Evolutionary conservation across 2,797 vertebrate genomes (phyloP), one percentile per base, ranked within the genome.

Genomic region (Eospalax fontanierii): DNA sequence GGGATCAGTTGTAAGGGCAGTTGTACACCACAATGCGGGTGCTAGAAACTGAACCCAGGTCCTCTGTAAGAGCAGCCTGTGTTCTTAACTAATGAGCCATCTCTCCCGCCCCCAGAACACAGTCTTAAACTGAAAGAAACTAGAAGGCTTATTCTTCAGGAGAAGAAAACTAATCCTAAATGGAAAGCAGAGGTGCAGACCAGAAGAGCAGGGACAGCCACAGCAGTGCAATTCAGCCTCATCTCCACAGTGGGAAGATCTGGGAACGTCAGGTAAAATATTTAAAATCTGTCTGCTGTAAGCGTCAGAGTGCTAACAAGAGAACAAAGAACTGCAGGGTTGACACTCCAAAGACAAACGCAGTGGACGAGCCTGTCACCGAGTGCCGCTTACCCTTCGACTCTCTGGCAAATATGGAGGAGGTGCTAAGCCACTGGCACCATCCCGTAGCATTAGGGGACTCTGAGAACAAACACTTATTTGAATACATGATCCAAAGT

Each of bases 81-180:
- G 50, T 12, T 54, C 50, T 54, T 54, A 54, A 54, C 50, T 54
- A 12, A 54, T 54, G 50, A 54, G 50, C 50, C 50, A 54, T 54
- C 50, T 10, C 50, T 54, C 50, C 50, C 9, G 50, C 14, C 12
- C 50, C 50, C 50, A 54, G 50, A 15, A 54, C 50, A 54, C 50
- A 54, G 7, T 73, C 68, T 46, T n/a, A 81, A 35, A 63, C 26
- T 63, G 71, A 78, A 86, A 76, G 73, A 86, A 92, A 93, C 33
- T 40, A n/a, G 54, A 70, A 68, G 46, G 61, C 38, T 54, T 74
- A 89, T 75, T 83, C 18, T 38, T 43, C 43, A 66, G 33, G 35
- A 74, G 33, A 28, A 73, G 70, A 88, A 66, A 82, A 82, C 54
- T 19, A 46, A 91, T 89, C 33, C 43, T 83, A 38, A 33, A 38